Evolutionary conservation across 2,888 invertebrate species (phyloP).

Genomic region (Quadroppia sp.): DNA sequence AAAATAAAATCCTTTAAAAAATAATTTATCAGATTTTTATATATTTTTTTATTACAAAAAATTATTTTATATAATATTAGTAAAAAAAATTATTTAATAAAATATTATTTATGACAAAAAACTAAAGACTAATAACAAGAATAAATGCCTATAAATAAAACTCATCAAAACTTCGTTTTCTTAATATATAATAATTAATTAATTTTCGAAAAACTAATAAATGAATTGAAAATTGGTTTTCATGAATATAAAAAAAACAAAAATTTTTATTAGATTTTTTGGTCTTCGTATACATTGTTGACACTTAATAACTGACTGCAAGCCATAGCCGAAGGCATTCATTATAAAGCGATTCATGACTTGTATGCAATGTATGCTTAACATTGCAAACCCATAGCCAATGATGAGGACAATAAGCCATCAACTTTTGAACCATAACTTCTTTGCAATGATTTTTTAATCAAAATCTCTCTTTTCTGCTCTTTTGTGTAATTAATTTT

Average conservation of each 20-base stretch:
- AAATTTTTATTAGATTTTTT: constrained; percentile 2
- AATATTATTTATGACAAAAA: too few species aligned
- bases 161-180: neutral
- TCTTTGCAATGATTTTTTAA: too few species aligned
- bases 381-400: too few species aligned
- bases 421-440: too few species aligned
- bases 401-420: too few species aligned
- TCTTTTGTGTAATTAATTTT: neutral
- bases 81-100: too few species aligned
- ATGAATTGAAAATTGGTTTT: constrained; percentile 17
- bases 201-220: constrained; percentile 9
- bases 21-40: constrained; percentile 1
- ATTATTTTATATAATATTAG: too few species aligned
- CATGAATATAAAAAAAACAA: too few species aligned
- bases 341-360: neutral
- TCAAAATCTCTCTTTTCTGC: neutral
- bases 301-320: neutral
- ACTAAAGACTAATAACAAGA: neutral
- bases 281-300: neutral
- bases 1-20: neutral
- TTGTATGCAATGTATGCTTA: too few species aligned
- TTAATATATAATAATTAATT: constrained; percentile 22
- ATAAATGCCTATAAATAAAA: constrained; percentile 9
- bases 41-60: neutral
- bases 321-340: neutral